Percentiles rank a stretch among this genome's conserved stretches.
phyloP scores from a whole-genome alignment of 2,113 vertebrate genomes.

The Phalacrocorax carbo region DNA sequence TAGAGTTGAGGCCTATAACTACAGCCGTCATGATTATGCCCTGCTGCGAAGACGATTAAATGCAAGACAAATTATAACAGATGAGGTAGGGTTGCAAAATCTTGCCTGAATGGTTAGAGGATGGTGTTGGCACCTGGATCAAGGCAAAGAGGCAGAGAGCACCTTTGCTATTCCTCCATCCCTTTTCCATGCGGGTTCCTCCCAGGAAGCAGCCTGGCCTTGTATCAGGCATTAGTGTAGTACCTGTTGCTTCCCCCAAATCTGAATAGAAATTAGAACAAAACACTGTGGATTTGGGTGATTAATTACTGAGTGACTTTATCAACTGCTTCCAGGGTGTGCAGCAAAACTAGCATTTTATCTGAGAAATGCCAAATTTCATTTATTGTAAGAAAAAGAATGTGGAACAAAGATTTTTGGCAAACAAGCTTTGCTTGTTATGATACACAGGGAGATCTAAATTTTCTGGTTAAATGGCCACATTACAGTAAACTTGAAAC shows the following conservation, averaged over 20 bases:
- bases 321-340: not conserved
- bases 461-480: not conserved
- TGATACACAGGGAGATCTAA: not conserved
- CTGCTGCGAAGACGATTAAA: not conserved
- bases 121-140: not conserved
- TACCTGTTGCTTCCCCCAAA: not conserved
- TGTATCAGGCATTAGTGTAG: not conserved
- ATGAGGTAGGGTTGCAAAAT: not conserved
- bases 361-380: not conserved
- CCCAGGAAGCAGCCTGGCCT: not conserved
- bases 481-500: not conserved
- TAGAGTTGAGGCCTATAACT: not conserved
- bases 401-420: not conserved
- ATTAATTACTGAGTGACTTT: not conserved
- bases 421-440: no score
- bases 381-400: not conserved
- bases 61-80: not conserved
- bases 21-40: not conserved
- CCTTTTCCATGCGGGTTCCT: not conserved
- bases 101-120: not conserved
- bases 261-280: not conserved
- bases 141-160: not conserved
- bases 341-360: not conserved
- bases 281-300: not conserved
- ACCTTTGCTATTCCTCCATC: not conserved